phyloP scores from a whole-genome alignment of 1,140 invertebrate species.

The Orchesella cincta region DNA sequence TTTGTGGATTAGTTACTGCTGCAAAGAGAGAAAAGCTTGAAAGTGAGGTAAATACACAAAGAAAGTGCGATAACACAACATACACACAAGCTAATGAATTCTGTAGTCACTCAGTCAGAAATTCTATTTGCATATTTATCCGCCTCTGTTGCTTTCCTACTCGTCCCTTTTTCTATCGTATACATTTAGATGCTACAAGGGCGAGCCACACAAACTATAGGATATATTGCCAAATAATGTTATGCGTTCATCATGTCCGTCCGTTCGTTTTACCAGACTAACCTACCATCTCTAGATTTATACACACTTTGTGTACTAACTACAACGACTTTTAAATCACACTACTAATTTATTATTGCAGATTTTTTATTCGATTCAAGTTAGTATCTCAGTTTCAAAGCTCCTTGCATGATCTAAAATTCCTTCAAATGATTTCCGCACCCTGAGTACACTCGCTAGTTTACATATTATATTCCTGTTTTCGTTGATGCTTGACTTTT shows the following conservation, averaged over 20 bases:
- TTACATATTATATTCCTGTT: background rate
- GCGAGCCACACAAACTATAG: too few species aligned
- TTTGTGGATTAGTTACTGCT: background rate
- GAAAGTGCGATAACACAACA: conserved; percentile 2
- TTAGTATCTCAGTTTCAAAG: too few species aligned
- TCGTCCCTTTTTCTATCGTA: background rate
- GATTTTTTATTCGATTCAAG: too few species aligned
- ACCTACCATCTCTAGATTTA: too few species aligned
- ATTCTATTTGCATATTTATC: conserved; percentile 20
- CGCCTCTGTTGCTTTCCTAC: background rate
- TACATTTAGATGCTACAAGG: too few species aligned
- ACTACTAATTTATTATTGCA: too few species aligned
- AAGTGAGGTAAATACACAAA: background rate
- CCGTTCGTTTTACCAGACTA: too few species aligned
- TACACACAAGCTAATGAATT: conserved; percentile 19
- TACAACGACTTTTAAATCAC: too few species aligned
- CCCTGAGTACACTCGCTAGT: background rate
- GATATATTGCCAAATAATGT: too few species aligned
- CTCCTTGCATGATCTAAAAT: too few species aligned
- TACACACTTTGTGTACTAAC: too few species aligned
- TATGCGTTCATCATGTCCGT: too few species aligned
- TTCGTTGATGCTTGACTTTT: background rate
- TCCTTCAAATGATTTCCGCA: background rate
- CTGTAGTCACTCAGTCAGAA: conserved; percentile 17
- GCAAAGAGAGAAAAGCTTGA: background rate